phyloP scores from a whole-genome alignment of 23 tunicate genomes.

The Ciona savignyi region DNA sequence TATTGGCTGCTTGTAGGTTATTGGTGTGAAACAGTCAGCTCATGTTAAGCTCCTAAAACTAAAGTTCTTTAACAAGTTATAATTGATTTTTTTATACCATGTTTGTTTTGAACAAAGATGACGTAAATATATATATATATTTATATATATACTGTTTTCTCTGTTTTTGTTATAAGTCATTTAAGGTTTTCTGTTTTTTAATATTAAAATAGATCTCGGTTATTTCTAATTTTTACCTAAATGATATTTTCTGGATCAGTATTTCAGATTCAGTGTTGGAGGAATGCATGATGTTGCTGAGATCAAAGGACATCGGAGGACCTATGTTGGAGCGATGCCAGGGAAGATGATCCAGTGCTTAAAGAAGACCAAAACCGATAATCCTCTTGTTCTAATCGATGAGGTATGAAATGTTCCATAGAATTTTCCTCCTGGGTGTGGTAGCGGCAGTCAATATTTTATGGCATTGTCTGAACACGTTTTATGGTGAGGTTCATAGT shows the following conservation, averaged over 20 bases:
- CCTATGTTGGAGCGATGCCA: slow-evolving; percentile 99
- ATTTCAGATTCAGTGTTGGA: slow-evolving; percentile 94
- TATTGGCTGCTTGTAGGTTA: too few species aligned
- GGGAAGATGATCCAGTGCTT: slow-evolving; percentile 97
- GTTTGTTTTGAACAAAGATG: too few species aligned
- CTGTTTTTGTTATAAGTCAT: too few species aligned
- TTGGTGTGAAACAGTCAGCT: too few species aligned
- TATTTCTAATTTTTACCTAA: background rate
- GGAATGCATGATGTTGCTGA: slow-evolving; percentile 99
- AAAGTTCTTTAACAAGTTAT: too few species aligned
- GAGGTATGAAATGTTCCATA: slow-evolving; percentile 70
- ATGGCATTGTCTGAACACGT: slow-evolving; percentile 1
- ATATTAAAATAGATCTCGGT: background rate
- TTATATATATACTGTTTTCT: too few species aligned
- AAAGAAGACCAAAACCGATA: slow-evolving; percentile 93
- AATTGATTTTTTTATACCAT: too few species aligned
- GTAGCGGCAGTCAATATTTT: background rate
- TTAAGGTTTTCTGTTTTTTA: background rate
- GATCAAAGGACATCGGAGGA: slow-evolving; percentile 96
- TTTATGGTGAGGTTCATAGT: too few species aligned
- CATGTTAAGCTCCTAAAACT: too few species aligned
- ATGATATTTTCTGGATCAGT: slow-evolving; percentile 18
- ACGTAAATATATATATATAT: too few species aligned
- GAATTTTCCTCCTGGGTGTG: too few species aligned
- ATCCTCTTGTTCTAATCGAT: slow-evolving; percentile 90